Evolutionary conservation across 2,113 vertebrate species (phyloP).

Genomic region (Anhinga anhinga): DNA sequence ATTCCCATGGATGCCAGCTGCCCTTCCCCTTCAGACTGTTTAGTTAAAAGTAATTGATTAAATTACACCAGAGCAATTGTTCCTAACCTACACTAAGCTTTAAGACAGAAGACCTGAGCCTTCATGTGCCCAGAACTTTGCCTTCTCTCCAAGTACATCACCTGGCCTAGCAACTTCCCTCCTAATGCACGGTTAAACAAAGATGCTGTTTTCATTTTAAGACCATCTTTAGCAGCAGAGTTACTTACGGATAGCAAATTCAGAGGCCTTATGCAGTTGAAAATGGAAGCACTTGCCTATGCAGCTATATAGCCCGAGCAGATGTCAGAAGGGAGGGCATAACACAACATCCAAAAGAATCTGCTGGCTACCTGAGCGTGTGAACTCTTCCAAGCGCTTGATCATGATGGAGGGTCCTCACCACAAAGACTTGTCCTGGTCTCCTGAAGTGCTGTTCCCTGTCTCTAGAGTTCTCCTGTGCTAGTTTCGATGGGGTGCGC

Average conservation of each 20-base stretch:
- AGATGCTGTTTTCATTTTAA: neutral
- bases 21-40: neutral
- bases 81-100: neutral
- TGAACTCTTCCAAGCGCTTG: neutral
- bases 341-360: neutral
- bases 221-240: neutral
- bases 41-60: neutral
- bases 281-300: neutral
- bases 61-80: neutral
- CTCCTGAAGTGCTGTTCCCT: neutral
- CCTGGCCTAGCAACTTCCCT: neutral
- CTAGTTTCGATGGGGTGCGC: neutral
- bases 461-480: neutral
- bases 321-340: neutral
- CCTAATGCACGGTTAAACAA: neutral
- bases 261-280: neutral
- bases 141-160: neutral
- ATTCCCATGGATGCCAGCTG: neutral
- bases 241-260: neutral
- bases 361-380: neutral
- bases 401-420: rapidly evolving
- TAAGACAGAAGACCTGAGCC: neutral
- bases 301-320: neutral
- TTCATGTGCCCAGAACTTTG: neutral
- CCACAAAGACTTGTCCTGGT: neutral